These are phyloP conservation scores for Chaitophorus viminalis DNA, from an alignment of 2,888 invertebrate genomes.

Conservation along the genomic window DNA sequence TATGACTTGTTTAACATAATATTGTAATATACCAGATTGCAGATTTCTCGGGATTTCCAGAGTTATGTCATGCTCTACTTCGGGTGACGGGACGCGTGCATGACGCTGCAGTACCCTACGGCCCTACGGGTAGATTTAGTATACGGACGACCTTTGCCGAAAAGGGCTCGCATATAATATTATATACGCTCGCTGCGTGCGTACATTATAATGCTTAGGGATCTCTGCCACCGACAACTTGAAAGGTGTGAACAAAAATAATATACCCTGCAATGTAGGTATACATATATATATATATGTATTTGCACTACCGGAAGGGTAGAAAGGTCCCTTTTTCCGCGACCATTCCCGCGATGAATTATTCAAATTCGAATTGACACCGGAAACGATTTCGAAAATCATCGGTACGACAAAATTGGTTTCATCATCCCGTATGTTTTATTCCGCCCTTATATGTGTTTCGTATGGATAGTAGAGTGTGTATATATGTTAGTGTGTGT, in stretches of 20 bases:
- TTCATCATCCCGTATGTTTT: constrained; percentile 26
- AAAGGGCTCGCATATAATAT: not conserved
- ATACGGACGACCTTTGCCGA: not conserved
- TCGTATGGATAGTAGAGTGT: not conserved
- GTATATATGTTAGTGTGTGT: too few species aligned
- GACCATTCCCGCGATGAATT: constrained; percentile 37
- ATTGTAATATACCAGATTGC: too few species aligned
- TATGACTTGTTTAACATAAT: too few species aligned
- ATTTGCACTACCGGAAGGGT: not conserved
- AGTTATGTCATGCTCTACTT: not conserved
- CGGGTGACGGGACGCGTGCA: not conserved
- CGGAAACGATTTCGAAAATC: constrained; percentile 54
- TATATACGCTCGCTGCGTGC: not conserved
- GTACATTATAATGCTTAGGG: not conserved
- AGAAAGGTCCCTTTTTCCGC: not conserved
- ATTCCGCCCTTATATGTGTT: not conserved
- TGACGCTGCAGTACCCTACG: not conserved
- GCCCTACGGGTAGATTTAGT: too few species aligned
- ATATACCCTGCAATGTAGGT: not conserved
- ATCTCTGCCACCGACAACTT: not conserved
- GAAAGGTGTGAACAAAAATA: constrained; percentile 23
- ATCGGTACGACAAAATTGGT: constrained; percentile 35
- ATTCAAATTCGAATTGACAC: constrained; percentile 56
- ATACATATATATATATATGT: not conserved
- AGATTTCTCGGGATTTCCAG: too few species aligned